Conservation (phyloP, 2,888 invertebrate genomes). For the Caenorhabditis zanzibari region DNA sequence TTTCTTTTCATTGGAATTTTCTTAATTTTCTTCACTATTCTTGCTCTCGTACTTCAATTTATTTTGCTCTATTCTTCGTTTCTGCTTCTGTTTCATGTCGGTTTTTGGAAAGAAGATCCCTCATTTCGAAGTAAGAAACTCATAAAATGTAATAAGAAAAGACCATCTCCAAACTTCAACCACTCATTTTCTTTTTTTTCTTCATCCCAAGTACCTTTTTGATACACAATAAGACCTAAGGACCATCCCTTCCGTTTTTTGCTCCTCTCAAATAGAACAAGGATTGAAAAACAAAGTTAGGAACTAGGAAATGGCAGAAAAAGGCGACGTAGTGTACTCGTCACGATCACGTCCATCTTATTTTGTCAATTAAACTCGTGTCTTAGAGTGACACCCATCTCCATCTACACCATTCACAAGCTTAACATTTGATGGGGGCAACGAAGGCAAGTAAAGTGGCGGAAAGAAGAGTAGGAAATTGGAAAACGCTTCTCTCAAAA, state of each 20-base stretch:
- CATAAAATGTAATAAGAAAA: slow-evolving; percentile 30
- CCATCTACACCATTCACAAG: slow-evolving; percentile 41
- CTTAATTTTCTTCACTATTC: slow-evolving; percentile 31
- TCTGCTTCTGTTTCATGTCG: slow-evolving; percentile 30
- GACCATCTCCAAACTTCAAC: neutral
- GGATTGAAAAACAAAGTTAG: slow-evolving; percentile 19
- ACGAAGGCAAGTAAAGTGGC: slow-evolving; percentile 31
- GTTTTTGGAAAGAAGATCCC: slow-evolving; percentile 15
- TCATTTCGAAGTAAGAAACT: neutral
- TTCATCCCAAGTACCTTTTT: slow-evolving; percentile 8
- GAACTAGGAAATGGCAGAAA: slow-evolving; percentile 3
- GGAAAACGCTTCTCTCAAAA: slow-evolving; percentile 51
- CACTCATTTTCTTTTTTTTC: neutral
- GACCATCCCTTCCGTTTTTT: neutral
- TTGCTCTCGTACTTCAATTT: slow-evolving; percentile 31
- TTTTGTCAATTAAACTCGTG: slow-evolving; percentile 63
- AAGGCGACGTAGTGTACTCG: slow-evolving; percentile 17
- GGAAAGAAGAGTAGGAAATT: slow-evolving; percentile 38
- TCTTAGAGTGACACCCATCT: slow-evolving; percentile 58
- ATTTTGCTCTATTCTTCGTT: slow-evolving; percentile 37
- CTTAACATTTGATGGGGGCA: slow-evolving; percentile 56
- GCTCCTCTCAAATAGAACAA: neutral
- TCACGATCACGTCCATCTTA: slow-evolving; percentile 57
- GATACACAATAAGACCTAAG: neutral
- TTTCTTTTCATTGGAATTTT: slow-evolving; percentile 30